Base-by-base conservation (phyloP, 30 jellyfish, hydroid and myxozoan genomes). In the Aurelia aurita region DNA sequence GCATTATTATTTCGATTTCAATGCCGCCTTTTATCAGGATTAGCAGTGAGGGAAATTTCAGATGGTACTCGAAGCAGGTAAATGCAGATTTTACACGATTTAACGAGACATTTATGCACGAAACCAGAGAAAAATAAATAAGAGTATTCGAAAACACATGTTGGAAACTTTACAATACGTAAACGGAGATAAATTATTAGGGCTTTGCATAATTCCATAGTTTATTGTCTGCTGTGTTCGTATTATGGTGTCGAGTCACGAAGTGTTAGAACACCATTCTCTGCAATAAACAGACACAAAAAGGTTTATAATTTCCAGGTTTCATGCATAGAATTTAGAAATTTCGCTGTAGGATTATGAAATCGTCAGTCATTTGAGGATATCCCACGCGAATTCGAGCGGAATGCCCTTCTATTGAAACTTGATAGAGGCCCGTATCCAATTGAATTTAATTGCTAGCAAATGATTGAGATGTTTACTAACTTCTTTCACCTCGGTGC, bases 401-500 rank as follows among this genome's bases (percentile, higher is more conserved):
- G 15, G 16, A 39, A 6, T 57, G 65, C 47, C 45, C 27, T 26
- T 0, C 35, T 22, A 22, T 23, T 61, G 89, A 59, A 78, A 78
- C 70, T 27, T 78, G 89, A 78, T 78, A 60, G 78, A 53, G 66
- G 58, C 59, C 23, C 49, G 74, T 49, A 39, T 69, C 85, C 91
- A 82, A 82, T 67, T 67, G 76, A 59, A 47, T 69, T 69, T 82
- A 82, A 82, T 82, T 63, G 69, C 91, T 55, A 65, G 16, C 91
- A 82, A 82, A 82, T 82, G 82, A 82, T 66, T 68, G 81, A 69
- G 21, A 65, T 82, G 85, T 82, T 82, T 82, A 73, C 91, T 19
- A 39, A 35, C 77, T 66, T 54, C 91, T 82, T 82, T 82, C 91
- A 69, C 69, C 68, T 54, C 25, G 21, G 85, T 82, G 61, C 59